phyloP scores from a whole-genome alignment of 2,113 vertebrate species.

The Oophaga pumilio region DNA sequence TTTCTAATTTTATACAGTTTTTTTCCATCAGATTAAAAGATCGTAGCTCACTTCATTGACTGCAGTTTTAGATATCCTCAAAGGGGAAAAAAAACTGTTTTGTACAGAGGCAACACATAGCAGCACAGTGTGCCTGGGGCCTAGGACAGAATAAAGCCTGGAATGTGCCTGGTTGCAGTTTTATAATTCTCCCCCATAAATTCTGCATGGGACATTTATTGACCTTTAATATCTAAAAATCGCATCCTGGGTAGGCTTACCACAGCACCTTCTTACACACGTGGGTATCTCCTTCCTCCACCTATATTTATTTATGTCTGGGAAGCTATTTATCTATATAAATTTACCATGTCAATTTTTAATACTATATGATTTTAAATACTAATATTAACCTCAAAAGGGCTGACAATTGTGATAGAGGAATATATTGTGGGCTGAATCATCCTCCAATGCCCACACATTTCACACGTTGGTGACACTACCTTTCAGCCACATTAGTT shows the following conservation, averaged over 20 bases:
- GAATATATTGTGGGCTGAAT: constrained; percentile 28
- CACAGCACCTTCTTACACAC: constrained; percentile 52
- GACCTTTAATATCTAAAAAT: constrained; percentile 29
- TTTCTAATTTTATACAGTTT: too few relatives aligned
- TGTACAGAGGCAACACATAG: too few relatives aligned
- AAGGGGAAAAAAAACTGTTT: too few relatives aligned
- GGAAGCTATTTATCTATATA: constrained; percentile 51
- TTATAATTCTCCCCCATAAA: not conserved
- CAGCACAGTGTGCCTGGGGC: too few relatives aligned
- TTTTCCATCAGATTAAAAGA: too few relatives aligned
- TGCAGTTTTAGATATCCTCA: too few relatives aligned
- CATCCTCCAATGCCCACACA: constrained; percentile 7
- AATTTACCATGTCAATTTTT: constrained; percentile 56
- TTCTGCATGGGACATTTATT: not conserved
- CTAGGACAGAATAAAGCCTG: not conserved
- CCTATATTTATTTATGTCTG: constrained; percentile 52
- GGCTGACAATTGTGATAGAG: constrained; percentile 1
- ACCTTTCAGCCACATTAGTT: constrained; percentile 4
- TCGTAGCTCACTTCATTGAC: too few relatives aligned
- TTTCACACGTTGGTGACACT: constrained; percentile 8
- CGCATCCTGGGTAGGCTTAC: constrained; percentile 53
- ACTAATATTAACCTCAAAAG: constrained; percentile 49
- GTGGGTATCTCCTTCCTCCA: constrained; percentile 59
- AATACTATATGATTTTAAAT: constrained; percentile 16
- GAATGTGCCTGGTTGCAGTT: not conserved